A percentile compares a stretch with the other conserved stretches of the same genome.
Evolutionary conservation across 2,888 invertebrate genomes (phyloP).

Genomic region (Galerucella calmariensis): DNA sequence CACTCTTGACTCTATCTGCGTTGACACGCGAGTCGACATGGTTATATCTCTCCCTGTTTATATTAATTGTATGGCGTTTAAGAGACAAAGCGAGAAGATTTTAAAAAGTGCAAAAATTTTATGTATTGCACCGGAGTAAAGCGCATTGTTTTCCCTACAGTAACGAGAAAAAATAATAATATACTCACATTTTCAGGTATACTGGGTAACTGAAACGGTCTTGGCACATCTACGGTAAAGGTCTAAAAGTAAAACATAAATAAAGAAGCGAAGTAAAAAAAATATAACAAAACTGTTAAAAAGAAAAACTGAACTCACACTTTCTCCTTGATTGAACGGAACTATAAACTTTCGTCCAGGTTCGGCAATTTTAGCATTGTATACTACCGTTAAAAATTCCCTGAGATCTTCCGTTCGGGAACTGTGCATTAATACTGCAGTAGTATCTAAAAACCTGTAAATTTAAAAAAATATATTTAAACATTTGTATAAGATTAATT

Average conservation of each 20-base stretch:
- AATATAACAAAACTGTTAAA: background rate
- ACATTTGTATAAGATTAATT: background rate
- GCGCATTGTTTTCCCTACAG: too few species aligned
- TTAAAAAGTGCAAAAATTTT: too few species aligned
- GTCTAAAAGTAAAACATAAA: slow-evolving; percentile 69
- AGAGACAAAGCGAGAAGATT: too few species aligned
- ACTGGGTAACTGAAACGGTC: slow-evolving; percentile 86
- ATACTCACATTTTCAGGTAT: slow-evolving; percentile 94
- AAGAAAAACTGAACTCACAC: slow-evolving; percentile 64
- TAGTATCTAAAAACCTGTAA: slow-evolving; percentile 80
- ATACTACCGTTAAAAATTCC: slow-evolving; percentile 75
- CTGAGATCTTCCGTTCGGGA: slow-evolving; percentile 69
- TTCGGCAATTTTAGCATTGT: slow-evolving; percentile 75
- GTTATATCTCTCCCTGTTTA: too few species aligned
- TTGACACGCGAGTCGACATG: too few species aligned
- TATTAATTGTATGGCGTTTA: too few species aligned
- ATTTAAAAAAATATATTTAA: background rate
- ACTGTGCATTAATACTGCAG: slow-evolving; percentile 79
- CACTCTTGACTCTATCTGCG: too few species aligned
- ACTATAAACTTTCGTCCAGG: slow-evolving; percentile 75
- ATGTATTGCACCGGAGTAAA: too few species aligned
- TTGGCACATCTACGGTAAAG: slow-evolving; percentile 82
- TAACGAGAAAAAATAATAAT: too few species aligned
- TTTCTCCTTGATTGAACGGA: slow-evolving; percentile 70
- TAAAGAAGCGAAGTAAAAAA: background rate